Conservation (phyloP, 1,140 invertebrate genomes). For the Polypedilum vanderplanki region DNA sequence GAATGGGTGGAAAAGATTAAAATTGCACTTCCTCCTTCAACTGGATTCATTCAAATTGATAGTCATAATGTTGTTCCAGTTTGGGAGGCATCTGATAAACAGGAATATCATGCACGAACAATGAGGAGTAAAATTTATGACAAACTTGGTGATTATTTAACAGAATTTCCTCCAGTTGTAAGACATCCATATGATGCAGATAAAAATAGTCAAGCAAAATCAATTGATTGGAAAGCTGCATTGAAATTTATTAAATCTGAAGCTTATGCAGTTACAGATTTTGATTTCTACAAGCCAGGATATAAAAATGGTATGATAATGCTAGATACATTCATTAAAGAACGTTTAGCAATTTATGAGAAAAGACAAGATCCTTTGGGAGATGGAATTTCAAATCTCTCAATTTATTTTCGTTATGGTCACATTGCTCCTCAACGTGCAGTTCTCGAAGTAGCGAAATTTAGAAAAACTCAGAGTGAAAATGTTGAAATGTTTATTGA, state of each 20-base stretch:
- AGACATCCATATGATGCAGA: constrained; percentile 59
- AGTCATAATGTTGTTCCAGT: constrained; percentile 82
- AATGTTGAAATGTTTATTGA: constrained; percentile 76
- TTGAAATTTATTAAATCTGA: constrained; percentile 60
- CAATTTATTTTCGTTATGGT: constrained; percentile 90
- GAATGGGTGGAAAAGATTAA: constrained; percentile 66
- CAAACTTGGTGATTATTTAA: constrained; percentile 67
- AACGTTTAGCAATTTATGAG: constrained; percentile 59
- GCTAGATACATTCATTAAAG: constrained; percentile 64
- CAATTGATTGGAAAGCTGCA: constrained; percentile 63
- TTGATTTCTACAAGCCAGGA: constrained; percentile 70
- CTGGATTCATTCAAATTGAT: constrained; percentile 79
- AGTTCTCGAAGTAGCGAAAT: constrained; percentile 64
- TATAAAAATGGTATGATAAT: constrained; percentile 58
- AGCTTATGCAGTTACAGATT: constrained; percentile 54
- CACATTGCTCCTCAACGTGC: constrained; percentile 79
- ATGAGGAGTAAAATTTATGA: constrained; percentile 81
- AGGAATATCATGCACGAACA: constrained; percentile 79
- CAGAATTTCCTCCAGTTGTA: constrained; percentile 74
- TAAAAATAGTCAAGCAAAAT: constrained; percentile 40
- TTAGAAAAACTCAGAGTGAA: constrained; percentile 53
- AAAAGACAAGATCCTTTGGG: constrained; percentile 75
- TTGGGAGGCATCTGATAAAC: constrained; percentile 79
- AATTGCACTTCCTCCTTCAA: constrained; percentile 57
- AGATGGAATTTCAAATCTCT: constrained; percentile 72